Evolutionary conservation across 2,113 vertebrate genomes (phyloP), one percentile per base, ranked within the genome.

Genomic region (Origma solitaria): DNA sequence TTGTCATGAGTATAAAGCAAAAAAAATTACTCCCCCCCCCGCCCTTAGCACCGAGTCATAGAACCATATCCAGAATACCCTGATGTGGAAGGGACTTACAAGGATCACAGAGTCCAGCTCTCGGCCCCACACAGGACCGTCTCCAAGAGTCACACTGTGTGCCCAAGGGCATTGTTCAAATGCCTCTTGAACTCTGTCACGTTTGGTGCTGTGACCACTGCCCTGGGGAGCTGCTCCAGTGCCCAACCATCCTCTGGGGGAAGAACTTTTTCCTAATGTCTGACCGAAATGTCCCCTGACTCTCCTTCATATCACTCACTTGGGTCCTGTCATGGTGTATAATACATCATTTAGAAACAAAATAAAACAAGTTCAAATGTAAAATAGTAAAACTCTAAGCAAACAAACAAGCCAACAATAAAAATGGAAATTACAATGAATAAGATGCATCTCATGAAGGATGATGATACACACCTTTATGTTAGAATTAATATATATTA

Each of bases 241-340:
- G 51, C 31, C 37, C 37, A 50, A 0, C 2, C 9, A 17, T 3
- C 1, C 10, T 33, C 33, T 23, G 0, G 2, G 15, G 5, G 38
- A 53, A 38, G 13, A 78, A 38, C 3, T 3, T 69, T 45, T 44
- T 45, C 23, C 22, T 69, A 11, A 53, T 38, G 9, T 45, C 54
- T 19, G 13, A 9, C 18, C 23, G 28, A 23, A 86, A 33, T 10
- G 3, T 45, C 47, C 8, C 33, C 72, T 24, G 28, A 45, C 23
- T 53, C 22, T 28, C 18, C 30, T 37, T 37, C 45, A 13, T 19
- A 23, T 31, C 31, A 37, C 33, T 33, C 27, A 19, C 7, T 33
- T 61, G 23, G 12, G 4, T 45, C 47, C 33, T 45, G 12, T 47
- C 13, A 44, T 47, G 11, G 5, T 64, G 8, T 12, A 4, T 54